Percentiles rank a stretch among this genome's conserved stretches.
Evolutionary conservation across 2,888 invertebrate genomes (phyloP).

Genomic region (Agrochola lota): DNA sequence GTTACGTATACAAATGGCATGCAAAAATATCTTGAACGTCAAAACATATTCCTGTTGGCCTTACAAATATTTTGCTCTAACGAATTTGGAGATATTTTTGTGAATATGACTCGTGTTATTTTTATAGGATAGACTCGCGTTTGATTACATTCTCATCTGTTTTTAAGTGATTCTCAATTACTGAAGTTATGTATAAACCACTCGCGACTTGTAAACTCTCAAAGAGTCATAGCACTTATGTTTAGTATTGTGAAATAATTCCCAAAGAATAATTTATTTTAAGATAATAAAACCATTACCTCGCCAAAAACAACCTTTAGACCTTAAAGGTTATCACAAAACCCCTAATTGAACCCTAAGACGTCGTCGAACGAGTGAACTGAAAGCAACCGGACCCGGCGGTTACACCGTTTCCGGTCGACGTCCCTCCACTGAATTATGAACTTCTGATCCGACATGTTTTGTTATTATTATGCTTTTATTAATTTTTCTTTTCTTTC

Average conservation of each 20-base stretch:
- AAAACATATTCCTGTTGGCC: conserved; percentile 3
- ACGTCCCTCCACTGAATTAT: conserved; percentile 77
- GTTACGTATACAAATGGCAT: background rate
- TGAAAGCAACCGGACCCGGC: conserved; percentile 77
- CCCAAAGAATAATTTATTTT: background rate
- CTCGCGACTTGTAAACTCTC: background rate
- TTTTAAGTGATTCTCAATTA: background rate
- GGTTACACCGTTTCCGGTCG: conserved; percentile 79
- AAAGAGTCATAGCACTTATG: background rate
- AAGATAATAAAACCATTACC: conserved; percentile 2
- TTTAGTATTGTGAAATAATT: background rate
- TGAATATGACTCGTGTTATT: background rate
- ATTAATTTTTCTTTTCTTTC: conserved; percentile 59
- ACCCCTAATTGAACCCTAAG: conserved; percentile 63
- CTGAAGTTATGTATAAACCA: background rate
- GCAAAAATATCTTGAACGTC: conserved; percentile 9
- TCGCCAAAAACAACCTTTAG: background rate
- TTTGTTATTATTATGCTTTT: conserved; percentile 75
- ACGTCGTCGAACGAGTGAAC: conserved; percentile 54
- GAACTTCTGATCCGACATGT: conserved; percentile 72
- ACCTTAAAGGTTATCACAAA: conserved; percentile 28
- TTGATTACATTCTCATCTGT: background rate
- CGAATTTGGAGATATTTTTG: conserved; percentile 1
- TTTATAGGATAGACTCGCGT: background rate
- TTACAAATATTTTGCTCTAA: conserved; percentile 12